phyloP scores from a whole-genome alignment of 2,888 invertebrate species.

The Homarus gammarus region DNA sequence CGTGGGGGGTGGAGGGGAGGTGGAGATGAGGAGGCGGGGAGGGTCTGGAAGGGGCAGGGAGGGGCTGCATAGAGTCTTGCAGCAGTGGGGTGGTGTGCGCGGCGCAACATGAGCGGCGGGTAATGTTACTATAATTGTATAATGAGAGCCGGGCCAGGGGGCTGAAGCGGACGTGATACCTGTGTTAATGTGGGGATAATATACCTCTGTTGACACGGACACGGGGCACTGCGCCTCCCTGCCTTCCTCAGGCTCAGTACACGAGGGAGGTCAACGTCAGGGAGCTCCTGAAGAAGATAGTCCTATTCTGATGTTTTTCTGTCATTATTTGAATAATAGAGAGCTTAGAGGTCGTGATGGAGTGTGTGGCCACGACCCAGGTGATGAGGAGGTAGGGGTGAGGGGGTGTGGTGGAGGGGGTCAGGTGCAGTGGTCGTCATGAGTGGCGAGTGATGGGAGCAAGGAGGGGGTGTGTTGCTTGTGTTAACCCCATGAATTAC shows the following conservation, averaged over 20 bases:
- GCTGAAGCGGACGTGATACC: not conserved
- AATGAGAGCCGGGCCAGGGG: not conserved
- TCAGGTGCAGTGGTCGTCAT: too few relatives aligned
- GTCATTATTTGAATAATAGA: too few relatives aligned
- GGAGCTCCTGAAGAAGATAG: too few relatives aligned
- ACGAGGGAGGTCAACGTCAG: too few relatives aligned
- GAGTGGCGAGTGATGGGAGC: too few relatives aligned
- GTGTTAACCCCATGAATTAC: too few relatives aligned
- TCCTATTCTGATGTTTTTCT: too few relatives aligned
- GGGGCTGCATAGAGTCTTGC: not conserved
- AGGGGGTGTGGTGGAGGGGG: too few relatives aligned
- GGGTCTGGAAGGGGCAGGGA: not conserved
- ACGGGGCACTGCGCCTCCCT: not conserved
- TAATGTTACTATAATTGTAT: constrained; percentile 3
- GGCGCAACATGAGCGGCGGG: not conserved
- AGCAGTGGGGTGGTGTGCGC: not conserved
- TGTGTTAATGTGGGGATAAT: constrained; percentile 2
- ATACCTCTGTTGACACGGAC: not conserved
- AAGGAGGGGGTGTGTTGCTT: too few relatives aligned
- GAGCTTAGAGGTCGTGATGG: too few relatives aligned
- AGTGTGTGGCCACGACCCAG: too few relatives aligned
- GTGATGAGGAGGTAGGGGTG: too few relatives aligned
- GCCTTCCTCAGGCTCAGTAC: not conserved
- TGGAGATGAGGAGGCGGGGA: not conserved
- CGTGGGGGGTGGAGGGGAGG: not conserved